Conservation (phyloP, 2,888 invertebrate genomes). For the Dione vanillae region DNA sequence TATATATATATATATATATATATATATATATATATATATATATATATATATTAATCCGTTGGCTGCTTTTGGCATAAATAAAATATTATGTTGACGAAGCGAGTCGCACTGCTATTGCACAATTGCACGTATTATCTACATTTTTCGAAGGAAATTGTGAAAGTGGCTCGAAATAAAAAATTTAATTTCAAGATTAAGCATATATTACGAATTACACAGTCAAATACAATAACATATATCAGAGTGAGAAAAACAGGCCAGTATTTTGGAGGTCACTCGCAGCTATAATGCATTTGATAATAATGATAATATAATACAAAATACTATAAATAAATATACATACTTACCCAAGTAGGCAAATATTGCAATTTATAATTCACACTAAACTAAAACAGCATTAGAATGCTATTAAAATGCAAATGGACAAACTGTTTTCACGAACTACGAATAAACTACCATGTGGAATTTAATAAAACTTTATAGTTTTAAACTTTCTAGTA, state of each 20-base stretch:
- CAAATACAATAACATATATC: too few relatives aligned
- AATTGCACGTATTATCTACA: not conserved
- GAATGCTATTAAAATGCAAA: constrained; percentile 11
- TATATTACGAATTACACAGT: too few relatives aligned
- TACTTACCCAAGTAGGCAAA: not conserved
- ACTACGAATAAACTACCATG: constrained; percentile 2
- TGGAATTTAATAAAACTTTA: constrained; percentile 24
- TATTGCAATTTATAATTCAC: constrained; percentile 8
- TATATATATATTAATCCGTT: too few relatives aligned
- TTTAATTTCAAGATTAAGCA: too few relatives aligned
- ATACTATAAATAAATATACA: too few relatives aligned
- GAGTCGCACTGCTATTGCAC: not conserved
- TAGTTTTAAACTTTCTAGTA: not conserved
- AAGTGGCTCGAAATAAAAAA: too few relatives aligned
- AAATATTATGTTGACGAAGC: not conserved
- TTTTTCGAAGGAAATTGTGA: not conserved
- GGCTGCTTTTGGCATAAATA: constrained; percentile 3
- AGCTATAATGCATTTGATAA: too few relatives aligned
- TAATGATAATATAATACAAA: too few relatives aligned
- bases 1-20: too few relatives aligned
- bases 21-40: too few relatives aligned
- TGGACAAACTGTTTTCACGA: constrained; percentile 23
- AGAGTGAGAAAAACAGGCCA: too few relatives aligned
- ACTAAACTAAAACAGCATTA: constrained; percentile 15
- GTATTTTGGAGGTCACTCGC: too few relatives aligned